Percentiles rank a stretch among this genome's conserved stretches.
Conservation (phyloP, 2,888 invertebrate genomes). For the Diarsia brunnea region DNA sequence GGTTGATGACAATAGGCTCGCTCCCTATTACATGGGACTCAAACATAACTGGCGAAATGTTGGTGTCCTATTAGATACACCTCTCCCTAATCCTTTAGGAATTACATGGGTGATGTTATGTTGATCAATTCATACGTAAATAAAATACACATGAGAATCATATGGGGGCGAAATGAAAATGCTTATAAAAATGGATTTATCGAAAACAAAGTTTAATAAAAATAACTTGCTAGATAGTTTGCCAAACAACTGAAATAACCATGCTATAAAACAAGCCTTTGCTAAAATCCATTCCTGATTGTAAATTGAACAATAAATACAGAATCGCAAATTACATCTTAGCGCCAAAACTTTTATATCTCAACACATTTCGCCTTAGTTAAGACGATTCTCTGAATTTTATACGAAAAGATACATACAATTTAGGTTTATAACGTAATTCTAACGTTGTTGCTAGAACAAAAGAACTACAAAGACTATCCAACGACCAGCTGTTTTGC, state of each 20-base stretch:
- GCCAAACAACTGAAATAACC: neutral
- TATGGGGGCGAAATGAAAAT: too few relatives aligned
- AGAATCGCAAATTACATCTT: neutral
- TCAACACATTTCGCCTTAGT: neutral
- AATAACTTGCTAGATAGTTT: neutral
- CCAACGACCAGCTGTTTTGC: slow-evolving; percentile 36
- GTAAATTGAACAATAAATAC: neutral
- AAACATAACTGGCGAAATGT: too few relatives aligned
- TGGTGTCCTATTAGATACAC: too few relatives aligned
- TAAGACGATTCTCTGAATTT: slow-evolving; percentile 17
- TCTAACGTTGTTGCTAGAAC: slow-evolving; percentile 21
- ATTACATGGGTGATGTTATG: too few relatives aligned
- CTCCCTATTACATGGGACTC: too few relatives aligned
- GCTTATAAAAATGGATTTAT: too few relatives aligned
- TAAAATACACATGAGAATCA: too few relatives aligned
- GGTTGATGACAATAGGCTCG: too few relatives aligned
- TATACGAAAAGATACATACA: slow-evolving; percentile 3
- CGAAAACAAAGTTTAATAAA: neutral
- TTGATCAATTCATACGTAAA: too few relatives aligned
- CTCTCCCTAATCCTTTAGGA: too few relatives aligned
- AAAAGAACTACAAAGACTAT: slow-evolving; percentile 56
- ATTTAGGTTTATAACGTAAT: slow-evolving; percentile 15
- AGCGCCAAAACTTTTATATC: neutral
- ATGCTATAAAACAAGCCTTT: neutral
- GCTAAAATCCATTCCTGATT: neutral